A percentile compares a stretch with the other conserved stretches of the same genome.
Evolutionary conservation across 2,797 vertebrate species (phyloP).

Genomic region (Lophius americanus): DNA sequence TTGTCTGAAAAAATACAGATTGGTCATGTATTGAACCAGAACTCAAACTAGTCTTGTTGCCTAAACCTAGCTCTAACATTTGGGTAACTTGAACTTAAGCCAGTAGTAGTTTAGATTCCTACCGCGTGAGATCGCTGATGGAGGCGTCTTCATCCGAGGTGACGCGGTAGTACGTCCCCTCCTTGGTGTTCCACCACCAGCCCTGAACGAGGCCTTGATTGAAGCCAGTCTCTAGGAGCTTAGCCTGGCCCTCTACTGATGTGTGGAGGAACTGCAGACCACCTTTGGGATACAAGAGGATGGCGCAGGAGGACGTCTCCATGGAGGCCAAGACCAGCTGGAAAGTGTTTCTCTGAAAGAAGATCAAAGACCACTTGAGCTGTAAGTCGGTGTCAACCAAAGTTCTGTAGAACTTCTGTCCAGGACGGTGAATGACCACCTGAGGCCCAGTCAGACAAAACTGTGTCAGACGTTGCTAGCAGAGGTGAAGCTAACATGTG

Average conservation of each 20-base stretch:
- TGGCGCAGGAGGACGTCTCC: conserved; percentile 82
- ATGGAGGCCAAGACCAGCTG: conserved; percentile 87
- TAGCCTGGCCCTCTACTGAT: conserved; percentile 62
- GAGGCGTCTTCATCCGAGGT: conserved; percentile 80
- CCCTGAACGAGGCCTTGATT: conserved; percentile 79
- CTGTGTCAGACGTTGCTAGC: no score
- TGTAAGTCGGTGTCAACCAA: not conserved
- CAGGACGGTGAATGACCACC: not conserved
- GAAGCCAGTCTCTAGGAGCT: conserved; percentile 84
- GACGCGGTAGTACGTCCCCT: conserved; percentile 81
- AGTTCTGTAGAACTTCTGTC: not conserved
- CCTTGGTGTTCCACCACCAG: conserved; percentile 57
- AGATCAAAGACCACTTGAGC: not conserved
- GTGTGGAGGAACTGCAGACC: conserved; percentile 86
- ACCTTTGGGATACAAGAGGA: conserved; percentile 89
- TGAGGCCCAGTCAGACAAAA: no score
- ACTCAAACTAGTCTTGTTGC: not conserved
- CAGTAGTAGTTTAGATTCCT: conserved; percentile 50
- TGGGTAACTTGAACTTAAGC: not conserved
- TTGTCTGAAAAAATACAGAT: no score
- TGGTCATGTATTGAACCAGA: no score
- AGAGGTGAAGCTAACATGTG: no score
- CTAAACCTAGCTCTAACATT: not conserved
- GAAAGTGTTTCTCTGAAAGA: conserved; percentile 90
- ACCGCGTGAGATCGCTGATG: conserved; percentile 84